phyloP scores from a whole-genome alignment of 2,113 vertebrate genomes.

The Phalacrocorax brasilianus region DNA sequence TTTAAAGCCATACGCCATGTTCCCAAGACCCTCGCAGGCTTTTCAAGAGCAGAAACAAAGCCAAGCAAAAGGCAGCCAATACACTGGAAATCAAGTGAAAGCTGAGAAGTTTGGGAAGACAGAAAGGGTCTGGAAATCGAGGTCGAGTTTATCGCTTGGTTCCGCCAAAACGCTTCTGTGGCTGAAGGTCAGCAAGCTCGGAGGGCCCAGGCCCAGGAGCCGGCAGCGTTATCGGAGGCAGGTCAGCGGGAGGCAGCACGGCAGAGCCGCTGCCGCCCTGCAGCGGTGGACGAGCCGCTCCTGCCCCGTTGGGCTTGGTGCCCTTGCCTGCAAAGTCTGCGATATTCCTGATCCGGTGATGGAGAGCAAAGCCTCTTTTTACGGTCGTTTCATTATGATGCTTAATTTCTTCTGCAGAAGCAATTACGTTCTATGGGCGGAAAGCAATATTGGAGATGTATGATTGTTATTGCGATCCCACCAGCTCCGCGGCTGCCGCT shows the following conservation, averaged over 20 bases:
- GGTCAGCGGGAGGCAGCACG: too few relatives aligned
- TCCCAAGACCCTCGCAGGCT: rapidly evolving
- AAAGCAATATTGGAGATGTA: background rate
- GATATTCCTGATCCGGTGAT: rapidly evolving
- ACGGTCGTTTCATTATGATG: background rate
- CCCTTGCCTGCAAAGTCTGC: rapidly evolving
- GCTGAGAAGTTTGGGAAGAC: background rate
- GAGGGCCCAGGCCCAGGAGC: rapidly evolving
- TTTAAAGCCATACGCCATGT: rapidly evolving
- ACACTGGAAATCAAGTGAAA: background rate
- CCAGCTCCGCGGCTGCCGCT: background rate
- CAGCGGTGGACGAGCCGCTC: background rate
- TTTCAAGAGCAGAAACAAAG: background rate
- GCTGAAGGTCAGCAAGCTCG: background rate
- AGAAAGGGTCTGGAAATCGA: background rate
- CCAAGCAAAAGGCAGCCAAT: background rate
- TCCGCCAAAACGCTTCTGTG: rapidly evolving
- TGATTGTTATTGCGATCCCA: background rate
- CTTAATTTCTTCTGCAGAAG: constrained; percentile 24
- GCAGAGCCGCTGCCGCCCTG: background rate
- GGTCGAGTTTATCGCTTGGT: background rate
- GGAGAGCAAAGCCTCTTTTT: background rate
- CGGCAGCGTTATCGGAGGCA: rapidly evolving
- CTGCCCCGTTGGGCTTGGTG: rapidly evolving
- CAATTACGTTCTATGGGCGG: background rate